These are phyloP conservation scores for Yoshiicerus persimilis DNA, from an alignment of 1,140 invertebrate genomes.

Conservation along the genomic window DNA sequence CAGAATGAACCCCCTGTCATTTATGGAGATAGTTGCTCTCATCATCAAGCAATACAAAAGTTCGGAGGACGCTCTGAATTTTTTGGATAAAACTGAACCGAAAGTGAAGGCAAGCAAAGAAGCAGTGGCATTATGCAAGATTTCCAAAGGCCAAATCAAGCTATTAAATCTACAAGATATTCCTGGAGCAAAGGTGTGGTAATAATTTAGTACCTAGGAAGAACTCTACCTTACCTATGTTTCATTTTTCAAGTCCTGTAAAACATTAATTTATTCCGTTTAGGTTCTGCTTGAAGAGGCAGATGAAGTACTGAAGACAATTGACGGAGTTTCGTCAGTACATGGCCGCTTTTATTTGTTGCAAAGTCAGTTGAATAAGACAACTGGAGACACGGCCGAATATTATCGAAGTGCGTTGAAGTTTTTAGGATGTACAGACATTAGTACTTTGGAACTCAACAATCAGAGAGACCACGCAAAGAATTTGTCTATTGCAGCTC, in stretches of 20 bases:
- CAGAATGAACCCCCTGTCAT: slow-evolving; percentile 89
- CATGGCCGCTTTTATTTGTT: slow-evolving; percentile 94
- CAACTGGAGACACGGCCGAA: slow-evolving; percentile 80
- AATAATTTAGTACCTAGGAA: background rate
- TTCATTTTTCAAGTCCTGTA: too few relatives aligned
- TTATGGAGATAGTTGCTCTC: slow-evolving; percentile 82
- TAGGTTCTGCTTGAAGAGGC: slow-evolving; percentile 81
- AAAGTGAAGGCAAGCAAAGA: slow-evolving; percentile 88
- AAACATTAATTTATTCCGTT: too few relatives aligned
- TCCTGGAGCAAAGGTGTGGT: slow-evolving; percentile 69
- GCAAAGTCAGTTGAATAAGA: slow-evolving; percentile 81
- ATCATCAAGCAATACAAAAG: slow-evolving; percentile 79
- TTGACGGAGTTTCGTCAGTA: slow-evolving; percentile 88
- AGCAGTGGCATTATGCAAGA: slow-evolving; percentile 80
- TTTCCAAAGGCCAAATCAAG: slow-evolving; percentile 80
- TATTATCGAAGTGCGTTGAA: slow-evolving; percentile 95
- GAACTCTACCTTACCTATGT: too few relatives aligned
- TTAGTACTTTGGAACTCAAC: slow-evolving; percentile 66
- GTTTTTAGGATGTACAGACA: slow-evolving; percentile 89
- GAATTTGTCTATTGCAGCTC: slow-evolving; percentile 87
- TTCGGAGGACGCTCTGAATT: slow-evolving; percentile 77
- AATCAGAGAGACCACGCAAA: slow-evolving; percentile 83
- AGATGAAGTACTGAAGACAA: slow-evolving; percentile 79
- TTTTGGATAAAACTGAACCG: slow-evolving; percentile 79
- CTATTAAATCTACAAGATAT: slow-evolving; percentile 79